phyloP scores from a whole-genome alignment of 2,797 vertebrate species.

The Tamandua tetradactyla region DNA sequence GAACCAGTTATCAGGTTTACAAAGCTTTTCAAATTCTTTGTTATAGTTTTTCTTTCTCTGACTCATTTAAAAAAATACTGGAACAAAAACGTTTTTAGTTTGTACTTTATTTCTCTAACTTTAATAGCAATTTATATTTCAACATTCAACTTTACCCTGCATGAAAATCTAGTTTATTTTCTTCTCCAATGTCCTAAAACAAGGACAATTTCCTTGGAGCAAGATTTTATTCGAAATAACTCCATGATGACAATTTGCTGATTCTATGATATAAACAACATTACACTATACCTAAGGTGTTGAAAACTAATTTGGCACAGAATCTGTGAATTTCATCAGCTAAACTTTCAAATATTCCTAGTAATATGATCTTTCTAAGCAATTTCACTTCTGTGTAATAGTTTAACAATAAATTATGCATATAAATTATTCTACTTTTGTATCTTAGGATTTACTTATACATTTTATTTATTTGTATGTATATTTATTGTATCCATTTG shows the following conservation, averaged over 20 bases:
- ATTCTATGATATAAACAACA: not conserved
- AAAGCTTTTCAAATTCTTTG: not conserved
- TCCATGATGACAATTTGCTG: not conserved
- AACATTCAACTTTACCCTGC: not conserved
- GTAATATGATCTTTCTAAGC: not conserved
- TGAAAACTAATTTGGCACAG: not conserved
- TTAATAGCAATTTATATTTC: not conserved
- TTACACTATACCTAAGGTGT: not conserved
- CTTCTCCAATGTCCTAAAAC: not conserved
- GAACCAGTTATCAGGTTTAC: not conserved
- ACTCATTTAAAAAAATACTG: not conserved
- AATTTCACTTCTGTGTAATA: not conserved
- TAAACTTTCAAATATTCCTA: not conserved
- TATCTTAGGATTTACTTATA: not conserved
- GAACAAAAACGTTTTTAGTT: not conserved
- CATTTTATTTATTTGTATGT: not conserved
- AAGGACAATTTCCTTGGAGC: not conserved
- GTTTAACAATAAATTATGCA: not conserved
- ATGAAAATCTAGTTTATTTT: not conserved
- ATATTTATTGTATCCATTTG: not conserved
- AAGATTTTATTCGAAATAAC: not conserved
- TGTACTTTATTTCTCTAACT: not conserved
- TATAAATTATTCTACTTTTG: not conserved
- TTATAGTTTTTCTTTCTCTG: not conserved
- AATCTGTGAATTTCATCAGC: not conserved